Base-by-base conservation (phyloP, 1,140 invertebrate species). In the Diorhabda elongata region DNA sequence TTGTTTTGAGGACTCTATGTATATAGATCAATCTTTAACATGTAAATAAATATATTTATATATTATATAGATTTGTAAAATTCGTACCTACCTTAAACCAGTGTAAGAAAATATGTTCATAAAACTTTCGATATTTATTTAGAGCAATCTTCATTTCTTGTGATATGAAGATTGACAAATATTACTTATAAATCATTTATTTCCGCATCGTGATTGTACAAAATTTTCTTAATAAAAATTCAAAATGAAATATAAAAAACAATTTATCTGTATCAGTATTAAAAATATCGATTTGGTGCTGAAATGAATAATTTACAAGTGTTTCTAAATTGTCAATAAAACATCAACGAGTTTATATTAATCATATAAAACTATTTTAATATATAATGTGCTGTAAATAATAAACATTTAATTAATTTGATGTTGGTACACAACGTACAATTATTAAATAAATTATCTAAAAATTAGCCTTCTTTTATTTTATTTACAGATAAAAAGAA, bases 301-400 rank as follows among this genome's bases (percentile, higher is more conserved):
- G 64, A 71, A 68, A 68, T 66, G 59, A 72, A 74, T 70, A 73
- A 67, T 67, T 64, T 47, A 52, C 65, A 69, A 71, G 73, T 67
- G 26, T 62, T 62, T 70, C 57, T 69, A 73, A 75, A 74, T 75
- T 75, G 76, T 79, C 78, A 78, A 78, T 77, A 73, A 74, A 74
- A 73, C 72, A 71, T 74, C 74, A 79, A 78, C 77, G 77, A 79
- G 71, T 75, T 74, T 70, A 76, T 74, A 26, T 26, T 26, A 26
- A 26, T 74, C 70, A 60, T 64, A 76, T 71, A 75, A 74, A 74
- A 79, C 74, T 79, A 79, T 79, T 78, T 79, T 78, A 77, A 75
- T 79, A 78, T 79, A 76, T 78, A 73, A 77, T 73, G 73, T 75
- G 76, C 75, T 79, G 77, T 79, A 79, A 68, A 79, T 79, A 78